phyloP scores from a whole-genome alignment of 37 sponge, comb jelly and placozoan genomes.

The Lycopodina hypogea region DNA sequence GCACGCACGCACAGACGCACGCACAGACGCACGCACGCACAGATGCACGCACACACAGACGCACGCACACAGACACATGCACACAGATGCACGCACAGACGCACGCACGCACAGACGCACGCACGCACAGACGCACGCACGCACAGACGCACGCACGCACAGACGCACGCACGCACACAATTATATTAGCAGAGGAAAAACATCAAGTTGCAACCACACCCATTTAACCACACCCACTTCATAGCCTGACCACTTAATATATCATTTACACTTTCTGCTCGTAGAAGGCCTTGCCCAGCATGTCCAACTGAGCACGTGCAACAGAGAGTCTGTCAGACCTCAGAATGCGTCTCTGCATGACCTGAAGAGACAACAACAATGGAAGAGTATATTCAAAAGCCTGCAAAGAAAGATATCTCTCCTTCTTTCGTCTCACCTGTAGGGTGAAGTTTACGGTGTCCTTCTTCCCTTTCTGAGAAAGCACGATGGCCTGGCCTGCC shows the following conservation, averaged over 20 bases:
- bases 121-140: too few species aligned
- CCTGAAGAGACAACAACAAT: background rate
- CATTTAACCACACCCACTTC: too few species aligned
- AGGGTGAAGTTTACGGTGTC: constrained; percentile 51
- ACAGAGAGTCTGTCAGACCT: constrained; percentile 26
- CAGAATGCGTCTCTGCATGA: constrained; percentile 20
- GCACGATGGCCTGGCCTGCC: constrained; percentile 30
- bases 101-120: too few species aligned
- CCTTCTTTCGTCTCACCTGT: constrained; percentile 15
- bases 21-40: too few species aligned
- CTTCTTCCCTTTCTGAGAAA: constrained; percentile 62
- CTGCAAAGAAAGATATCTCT: background rate
- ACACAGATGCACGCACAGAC: too few species aligned
- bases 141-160: too few species aligned
- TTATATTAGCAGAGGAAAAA: background rate
- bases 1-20: too few species aligned
- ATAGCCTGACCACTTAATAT: too few species aligned
- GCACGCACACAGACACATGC: background rate
- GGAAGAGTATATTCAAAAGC: background rate
- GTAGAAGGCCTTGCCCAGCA: constrained; percentile 43
- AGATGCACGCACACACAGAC: background rate
- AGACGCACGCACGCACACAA: background rate
- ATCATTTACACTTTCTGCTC: constrained; percentile 62
- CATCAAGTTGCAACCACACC: too few species aligned
- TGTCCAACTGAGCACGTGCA: constrained; percentile 19